Evolutionary conservation across 2,888 invertebrate genomes (phyloP).

Genomic region (Cistogaster globosa): DNA sequence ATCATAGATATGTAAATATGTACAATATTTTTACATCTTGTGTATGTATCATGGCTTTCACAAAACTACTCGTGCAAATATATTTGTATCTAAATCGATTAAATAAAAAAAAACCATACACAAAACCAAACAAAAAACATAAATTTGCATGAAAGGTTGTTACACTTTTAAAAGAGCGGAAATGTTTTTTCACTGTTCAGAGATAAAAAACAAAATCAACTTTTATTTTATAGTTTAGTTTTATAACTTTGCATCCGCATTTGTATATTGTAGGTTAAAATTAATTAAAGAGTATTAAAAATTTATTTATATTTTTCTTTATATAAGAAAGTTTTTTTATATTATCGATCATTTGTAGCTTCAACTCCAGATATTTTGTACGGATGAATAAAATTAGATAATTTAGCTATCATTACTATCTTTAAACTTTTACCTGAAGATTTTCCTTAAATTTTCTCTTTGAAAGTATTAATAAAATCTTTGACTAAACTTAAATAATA

Average conservation of each 20-base stretch:
- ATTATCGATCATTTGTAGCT: too few relatives aligned
- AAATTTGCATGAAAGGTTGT: conserved; percentile 65
- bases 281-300: background rate
- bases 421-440: too few relatives aligned
- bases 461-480: too few relatives aligned
- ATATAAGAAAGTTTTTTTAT: background rate
- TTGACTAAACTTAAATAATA: too few relatives aligned
- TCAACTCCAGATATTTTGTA: too few relatives aligned
- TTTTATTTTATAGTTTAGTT: conserved; percentile 7
- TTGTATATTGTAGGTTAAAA: conserved; percentile 9
- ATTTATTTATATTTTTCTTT: background rate
- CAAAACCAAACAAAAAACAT: conserved; percentile 36
- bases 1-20: background rate
- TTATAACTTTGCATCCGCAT: conserved; percentile 32
- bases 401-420: too few relatives aligned
- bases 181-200: conserved; percentile 45
- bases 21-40: conserved; percentile 19
- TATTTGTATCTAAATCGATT: conserved; percentile 56
- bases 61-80: conserved; percentile 57
- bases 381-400: too few relatives aligned
- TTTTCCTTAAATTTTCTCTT: too few relatives aligned
- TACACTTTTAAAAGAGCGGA: conserved; percentile 58
- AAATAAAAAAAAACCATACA: conserved; percentile 41
- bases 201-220: conserved; percentile 9
- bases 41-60: conserved; percentile 38